These are phyloP conservation scores for Zoanthus sociatus DNA, from an alignment of 92 coral and sea anemone species.

Conservation along the genomic window DNA sequence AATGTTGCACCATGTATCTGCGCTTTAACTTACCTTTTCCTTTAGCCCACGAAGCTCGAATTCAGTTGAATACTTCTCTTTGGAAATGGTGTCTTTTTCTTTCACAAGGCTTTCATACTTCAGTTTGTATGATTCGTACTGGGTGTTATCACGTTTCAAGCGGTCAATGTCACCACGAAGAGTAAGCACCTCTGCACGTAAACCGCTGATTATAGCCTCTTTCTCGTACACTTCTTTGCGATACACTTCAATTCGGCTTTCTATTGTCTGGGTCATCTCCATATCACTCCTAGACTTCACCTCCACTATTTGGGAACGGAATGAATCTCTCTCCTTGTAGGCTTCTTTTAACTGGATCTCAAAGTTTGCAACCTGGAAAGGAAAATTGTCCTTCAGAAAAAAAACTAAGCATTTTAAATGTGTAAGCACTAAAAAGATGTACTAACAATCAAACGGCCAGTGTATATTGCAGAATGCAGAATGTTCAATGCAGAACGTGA, in stretches of 20 bases:
- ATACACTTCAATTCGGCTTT: conserved; percentile 58
- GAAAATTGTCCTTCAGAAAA: no score
- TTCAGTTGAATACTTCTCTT: conserved; percentile 33
- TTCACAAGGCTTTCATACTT: conserved; percentile 54
- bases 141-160: conserved; percentile 51
- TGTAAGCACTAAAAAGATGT: no score
- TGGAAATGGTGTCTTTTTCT: conserved; percentile 43
- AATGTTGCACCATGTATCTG: no score
- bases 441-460: no score
- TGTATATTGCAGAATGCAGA: no score
- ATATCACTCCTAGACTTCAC: conserved; percentile 54
- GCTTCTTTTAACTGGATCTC: conserved; percentile 37
- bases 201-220: conserved; percentile 46
- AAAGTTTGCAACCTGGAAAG: conserved; percentile 26
- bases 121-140: conserved; percentile 50
- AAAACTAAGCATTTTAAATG: no score
- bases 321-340: conserved; percentile 52
- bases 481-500: no score
- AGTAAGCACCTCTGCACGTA: conserved; percentile 43
- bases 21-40: conserved; percentile 31
- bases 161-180: conserved; percentile 46
- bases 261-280: conserved; percentile 48
- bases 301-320: conserved; percentile 53
- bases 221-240: conserved; percentile 55
- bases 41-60: conserved; percentile 54